Base-by-base conservation (phyloP, 2,113 vertebrate species). In the Passerina amoena region DNA sequence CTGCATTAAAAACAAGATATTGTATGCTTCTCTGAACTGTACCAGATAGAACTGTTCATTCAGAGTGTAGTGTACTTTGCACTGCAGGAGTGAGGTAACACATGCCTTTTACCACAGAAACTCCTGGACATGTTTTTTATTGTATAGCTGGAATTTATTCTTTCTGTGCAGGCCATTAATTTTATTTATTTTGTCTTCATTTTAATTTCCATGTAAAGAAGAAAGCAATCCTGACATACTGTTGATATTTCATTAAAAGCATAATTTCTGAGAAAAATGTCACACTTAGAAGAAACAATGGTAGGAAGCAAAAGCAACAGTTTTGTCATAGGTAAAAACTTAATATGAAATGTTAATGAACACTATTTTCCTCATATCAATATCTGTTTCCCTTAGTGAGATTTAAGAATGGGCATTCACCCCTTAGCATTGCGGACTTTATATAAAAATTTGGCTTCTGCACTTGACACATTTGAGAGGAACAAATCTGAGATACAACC, bases 1-100 rank as follows among this genome's bases (percentile, higher is more conserved):
- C 42, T 90, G 81, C 79, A 91, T 94, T 96, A 91, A 96, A 97
- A 96, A 88, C 82, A 96, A 89, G 85, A 97, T 95, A 88, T 94
- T 95, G 44, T 77, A 27, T 3, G 3, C 90, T 82, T 89, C 73
- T 92, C 71, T 87, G 85, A 96, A 95, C 79, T 60, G 22, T 77
- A 91, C 38, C 82, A 95, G 95, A 92, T 44, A 96, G 75, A 96
- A 94, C 51, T 60, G 31, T 73, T 85, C 81, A 42, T 70, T 82
- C 54, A 47, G n/a, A 25, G 16, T 73, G 45, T 42, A 69, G 44
- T 6, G 22, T 16, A 54, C 24, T 65, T 90, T 44, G 53, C 7
- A 5, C 31, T 88, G 71, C 45, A 78, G 72, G n/a, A 61, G 48
- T 47, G 15, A 18, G 53, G 28, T 59, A 81, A 89, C 22, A 65